These are phyloP conservation scores for Musca vetustissima DNA, from an alignment of 1,140 invertebrate genomes.

Conservation along the genomic window DNA sequence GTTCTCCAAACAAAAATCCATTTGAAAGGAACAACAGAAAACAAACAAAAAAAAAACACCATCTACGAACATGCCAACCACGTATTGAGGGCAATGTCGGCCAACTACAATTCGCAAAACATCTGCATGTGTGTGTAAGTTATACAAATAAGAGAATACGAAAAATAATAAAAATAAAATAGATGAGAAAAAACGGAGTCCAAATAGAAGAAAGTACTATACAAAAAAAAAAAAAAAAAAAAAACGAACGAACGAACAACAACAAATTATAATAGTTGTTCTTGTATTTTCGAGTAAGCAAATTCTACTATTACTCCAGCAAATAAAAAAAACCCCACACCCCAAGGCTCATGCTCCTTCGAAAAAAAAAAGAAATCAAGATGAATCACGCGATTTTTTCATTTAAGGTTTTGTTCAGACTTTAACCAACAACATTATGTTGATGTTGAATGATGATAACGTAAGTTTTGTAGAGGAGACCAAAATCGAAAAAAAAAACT, in stretches of 20 bases:
- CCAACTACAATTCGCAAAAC: too few species aligned
- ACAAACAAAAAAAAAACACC: background rate
- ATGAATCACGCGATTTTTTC: conserved; percentile 20
- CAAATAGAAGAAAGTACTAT: background rate
- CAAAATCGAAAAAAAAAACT: too few species aligned
- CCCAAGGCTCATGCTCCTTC: background rate
- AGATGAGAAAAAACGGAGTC: conserved; percentile 1
- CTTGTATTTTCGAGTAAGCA: too few species aligned
- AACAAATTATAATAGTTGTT: too few species aligned
- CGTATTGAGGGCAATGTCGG: conserved; percentile 19
- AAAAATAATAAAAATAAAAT: background rate
- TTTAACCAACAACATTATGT: too few species aligned
- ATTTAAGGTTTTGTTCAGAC: too few species aligned
- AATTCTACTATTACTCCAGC: too few species aligned
- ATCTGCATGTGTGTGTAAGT: background rate
- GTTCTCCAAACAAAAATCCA: too few species aligned
- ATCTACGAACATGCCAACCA: background rate
- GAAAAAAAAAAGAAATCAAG: background rate
- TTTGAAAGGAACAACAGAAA: too few species aligned
- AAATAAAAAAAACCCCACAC: too few species aligned
- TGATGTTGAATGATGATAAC: background rate
- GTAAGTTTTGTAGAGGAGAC: background rate
- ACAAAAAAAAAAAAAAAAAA: background rate
- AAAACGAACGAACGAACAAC: background rate
- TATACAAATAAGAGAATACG: background rate